These are phyloP conservation scores for Pemphigus obesinymphae DNA, from an alignment of 1,140 invertebrate genomes.

Conservation along the genomic window DNA sequence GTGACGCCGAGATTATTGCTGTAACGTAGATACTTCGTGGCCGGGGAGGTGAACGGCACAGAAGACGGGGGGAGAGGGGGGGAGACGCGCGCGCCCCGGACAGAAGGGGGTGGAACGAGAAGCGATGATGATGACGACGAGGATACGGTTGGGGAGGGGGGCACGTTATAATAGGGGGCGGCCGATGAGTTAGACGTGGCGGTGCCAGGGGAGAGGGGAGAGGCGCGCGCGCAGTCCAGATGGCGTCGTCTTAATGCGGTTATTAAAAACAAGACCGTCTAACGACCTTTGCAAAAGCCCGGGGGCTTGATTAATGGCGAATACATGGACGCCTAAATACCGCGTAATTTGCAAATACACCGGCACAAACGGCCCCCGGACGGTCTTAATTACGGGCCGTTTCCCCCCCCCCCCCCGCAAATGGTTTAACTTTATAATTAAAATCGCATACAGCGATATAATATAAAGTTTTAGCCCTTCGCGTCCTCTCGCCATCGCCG, in stretches of 20 bases:
- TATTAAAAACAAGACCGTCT: slow-evolving; percentile 42
- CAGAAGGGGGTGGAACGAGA: not conserved
- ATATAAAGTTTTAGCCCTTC: slow-evolving; percentile 32
- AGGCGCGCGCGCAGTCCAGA: slow-evolving; percentile 30
- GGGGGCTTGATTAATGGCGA: slow-evolving; percentile 40
- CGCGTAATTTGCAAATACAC: slow-evolving; percentile 41
- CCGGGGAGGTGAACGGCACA: not conserved
- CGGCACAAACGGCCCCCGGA: slow-evolving; percentile 39
- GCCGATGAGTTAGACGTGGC: not conserved
- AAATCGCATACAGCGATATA: slow-evolving; percentile 37
- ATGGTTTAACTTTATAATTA: slow-evolving; percentile 41
- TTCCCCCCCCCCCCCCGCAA: not conserved
- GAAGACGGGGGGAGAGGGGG: not conserved
- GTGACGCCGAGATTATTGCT: slow-evolving; percentile 38
- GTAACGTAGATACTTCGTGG: not conserved
- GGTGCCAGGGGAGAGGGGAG: no score
- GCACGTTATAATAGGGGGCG: not conserved
- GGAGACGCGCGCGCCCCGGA: not conserved
- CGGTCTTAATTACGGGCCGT: slow-evolving; percentile 40
- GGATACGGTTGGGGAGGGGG: not conserved
- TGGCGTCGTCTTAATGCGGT: slow-evolving; percentile 40
- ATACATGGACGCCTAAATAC: slow-evolving; percentile 42
- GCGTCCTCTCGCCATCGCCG: not conserved
- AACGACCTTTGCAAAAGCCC: slow-evolving; percentile 41
- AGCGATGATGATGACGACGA: not conserved